Evolutionary conservation across 2,797 vertebrate species (phyloP).

Genomic region (Rhincodon typus): DNA sequence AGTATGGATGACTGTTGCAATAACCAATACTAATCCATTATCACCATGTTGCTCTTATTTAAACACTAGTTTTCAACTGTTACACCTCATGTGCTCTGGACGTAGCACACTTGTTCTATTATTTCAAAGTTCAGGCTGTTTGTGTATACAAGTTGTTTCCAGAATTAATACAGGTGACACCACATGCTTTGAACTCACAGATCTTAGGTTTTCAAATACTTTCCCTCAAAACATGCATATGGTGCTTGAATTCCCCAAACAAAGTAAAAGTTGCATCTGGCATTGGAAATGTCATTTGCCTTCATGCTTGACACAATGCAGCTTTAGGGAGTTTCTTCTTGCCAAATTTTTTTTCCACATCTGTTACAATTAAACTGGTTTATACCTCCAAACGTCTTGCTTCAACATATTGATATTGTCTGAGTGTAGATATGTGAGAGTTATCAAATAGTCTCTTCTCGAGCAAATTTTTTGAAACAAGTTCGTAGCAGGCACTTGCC

Average conservation of each 20-base stretch:
- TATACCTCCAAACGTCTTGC: constrained; percentile 68
- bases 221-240: constrained; percentile 99
- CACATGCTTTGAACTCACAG: constrained; percentile 99
- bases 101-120: constrained; percentile 99
- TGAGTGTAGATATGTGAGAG: background rate
- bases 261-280: constrained; percentile 99
- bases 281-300: constrained; percentile 99
- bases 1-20: too few relatives aligned
- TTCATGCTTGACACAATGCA: constrained; percentile 99
- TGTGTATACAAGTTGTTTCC: constrained; percentile 99
- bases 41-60: background rate
- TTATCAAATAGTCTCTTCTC: background rate
- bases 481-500: background rate
- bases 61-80: background rate
- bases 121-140: constrained; percentile 99
- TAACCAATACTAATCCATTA: background rate
- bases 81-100: constrained; percentile 99
- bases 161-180: constrained; percentile 99
- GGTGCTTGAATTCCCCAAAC: constrained; percentile 99
- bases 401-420: background rate
- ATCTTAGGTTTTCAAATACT: constrained; percentile 99
- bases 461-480: background rate
- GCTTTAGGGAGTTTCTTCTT: constrained; percentile 99
- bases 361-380: constrained; percentile 99
- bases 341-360: constrained; percentile 99